Evolutionary conservation across 2,113 vertebrate genomes (phyloP).

Genomic region (Myotis lucifugus): DNA sequence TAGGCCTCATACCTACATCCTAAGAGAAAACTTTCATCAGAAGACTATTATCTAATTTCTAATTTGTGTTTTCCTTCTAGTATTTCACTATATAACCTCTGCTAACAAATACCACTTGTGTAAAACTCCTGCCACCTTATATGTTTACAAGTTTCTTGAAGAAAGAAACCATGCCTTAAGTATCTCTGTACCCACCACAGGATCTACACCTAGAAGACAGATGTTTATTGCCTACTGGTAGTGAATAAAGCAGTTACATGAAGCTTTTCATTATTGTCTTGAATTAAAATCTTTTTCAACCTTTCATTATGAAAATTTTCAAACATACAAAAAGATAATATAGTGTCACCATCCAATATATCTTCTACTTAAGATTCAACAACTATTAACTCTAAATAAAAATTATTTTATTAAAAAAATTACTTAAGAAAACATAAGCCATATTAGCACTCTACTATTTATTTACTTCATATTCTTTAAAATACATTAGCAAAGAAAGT

Average conservation of each 20-base stretch:
- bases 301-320: conserved; percentile 47
- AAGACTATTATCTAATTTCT: conserved; percentile 10
- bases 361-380: neutral
- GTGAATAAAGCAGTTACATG: neutral
- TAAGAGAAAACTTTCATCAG: conserved; percentile 34
- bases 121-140: neutral
- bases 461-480: neutral
- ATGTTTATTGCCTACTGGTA: neutral
- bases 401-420: conserved; percentile 28
- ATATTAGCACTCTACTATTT: neutral
- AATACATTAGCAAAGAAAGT: neutral
- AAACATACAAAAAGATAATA: neutral
- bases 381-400: conserved; percentile 26
- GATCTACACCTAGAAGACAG: neutral
- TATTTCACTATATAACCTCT: neutral
- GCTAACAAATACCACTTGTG: neutral
- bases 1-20: neutral
- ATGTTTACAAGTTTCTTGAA: neutral
- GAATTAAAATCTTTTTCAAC: conserved; percentile 3
- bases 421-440: neutral
- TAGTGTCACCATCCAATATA: neutral
- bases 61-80: conserved; percentile 33
- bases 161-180: neutral
- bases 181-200: neutral
- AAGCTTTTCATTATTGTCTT: neutral